Conservation (phyloP, 1,140 invertebrate species). For the Oreohelix idahoensis region DNA sequence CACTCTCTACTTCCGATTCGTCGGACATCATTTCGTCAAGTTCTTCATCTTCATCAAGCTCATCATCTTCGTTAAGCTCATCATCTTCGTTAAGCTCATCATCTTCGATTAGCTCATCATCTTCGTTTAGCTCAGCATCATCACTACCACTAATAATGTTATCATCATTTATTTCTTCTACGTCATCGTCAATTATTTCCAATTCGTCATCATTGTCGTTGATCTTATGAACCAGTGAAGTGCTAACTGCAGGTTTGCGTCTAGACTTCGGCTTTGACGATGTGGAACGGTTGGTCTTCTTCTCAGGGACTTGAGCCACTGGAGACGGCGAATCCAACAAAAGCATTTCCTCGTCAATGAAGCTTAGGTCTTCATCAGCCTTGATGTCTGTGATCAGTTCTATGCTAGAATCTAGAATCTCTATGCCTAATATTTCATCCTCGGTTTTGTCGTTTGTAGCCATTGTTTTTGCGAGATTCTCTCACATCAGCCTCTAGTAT, state of each 20-base stretch:
- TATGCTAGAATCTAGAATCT: background rate
- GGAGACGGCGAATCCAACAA: background rate
- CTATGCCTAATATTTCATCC: conserved; percentile 7
- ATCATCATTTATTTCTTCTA: background rate
- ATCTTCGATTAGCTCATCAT: conserved; percentile 19
- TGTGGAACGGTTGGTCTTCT: background rate
- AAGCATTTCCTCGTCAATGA: conserved; percentile 3
- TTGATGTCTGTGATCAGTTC: background rate
- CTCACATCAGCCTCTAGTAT: background rate
- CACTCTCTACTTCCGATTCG: background rate
- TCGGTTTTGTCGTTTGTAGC: background rate
- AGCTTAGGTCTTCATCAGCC: conserved; percentile 3
- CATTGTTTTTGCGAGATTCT: background rate
- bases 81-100: background rate
- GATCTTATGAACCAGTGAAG: background rate
- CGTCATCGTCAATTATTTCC: conserved; percentile 13
- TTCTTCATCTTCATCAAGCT: background rate
- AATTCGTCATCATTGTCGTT: conserved; percentile 13
- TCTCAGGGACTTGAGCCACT: background rate
- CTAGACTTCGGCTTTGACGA: background rate
- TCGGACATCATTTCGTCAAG: background rate
- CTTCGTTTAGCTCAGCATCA: background rate
- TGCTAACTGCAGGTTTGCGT: background rate
- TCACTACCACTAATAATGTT: background rate
- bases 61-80: background rate